Evolutionary conservation across 2,113 vertebrate species (phyloP), one percentile per base, ranked within the genome.

Genomic region (Coptodon bakossiorum): DNA sequence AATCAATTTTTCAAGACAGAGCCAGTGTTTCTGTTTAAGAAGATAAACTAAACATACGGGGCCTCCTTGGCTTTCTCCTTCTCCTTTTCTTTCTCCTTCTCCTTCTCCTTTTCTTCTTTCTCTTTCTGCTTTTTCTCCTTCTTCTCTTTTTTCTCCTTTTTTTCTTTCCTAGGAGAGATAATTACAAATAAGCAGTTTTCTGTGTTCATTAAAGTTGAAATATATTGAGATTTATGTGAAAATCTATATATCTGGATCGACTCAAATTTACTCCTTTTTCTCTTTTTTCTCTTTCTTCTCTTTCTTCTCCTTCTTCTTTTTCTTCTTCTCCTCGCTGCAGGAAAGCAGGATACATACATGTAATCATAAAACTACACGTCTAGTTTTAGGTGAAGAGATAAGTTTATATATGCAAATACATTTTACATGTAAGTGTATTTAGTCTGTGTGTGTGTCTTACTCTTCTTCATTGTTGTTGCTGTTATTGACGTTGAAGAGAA

Each of bases 391-490:
- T 3, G n/a, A 73, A 16, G 38, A 27, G 38, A 43, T 0, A 24
- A 6, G 68, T 29, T 27, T 45, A 29, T 27, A 34, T 78, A 4
- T 52, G 73, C 17, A 9, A 34, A 52, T 3, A 0, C 45, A 31
- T 78, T 31, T 13, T n/a, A 45, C 68, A 29, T 2, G 2, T 73
- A 48, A 4, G 53, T 45, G 38, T 61, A 4, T 5, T 52, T 66
- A 38, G 61, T 85, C 5, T 80, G 36, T 78, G 80, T 63, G 57
- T 73, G n/a, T 88, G 34, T 88, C 78, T 89, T 85, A 94, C 97
- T 98, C 96, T 92, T 97, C 96, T 0, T 98, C 97, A 59, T 98
- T 99, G 94, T 98, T 99, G 95, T 98, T 99, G 92, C 97, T 98
- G 96, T 98, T 98, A 93, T 99, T 99, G 90, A 95, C 57, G 61